Base-by-base conservation (phyloP, 1,140 invertebrate species). In the Diabrotica virgifera region DNA sequence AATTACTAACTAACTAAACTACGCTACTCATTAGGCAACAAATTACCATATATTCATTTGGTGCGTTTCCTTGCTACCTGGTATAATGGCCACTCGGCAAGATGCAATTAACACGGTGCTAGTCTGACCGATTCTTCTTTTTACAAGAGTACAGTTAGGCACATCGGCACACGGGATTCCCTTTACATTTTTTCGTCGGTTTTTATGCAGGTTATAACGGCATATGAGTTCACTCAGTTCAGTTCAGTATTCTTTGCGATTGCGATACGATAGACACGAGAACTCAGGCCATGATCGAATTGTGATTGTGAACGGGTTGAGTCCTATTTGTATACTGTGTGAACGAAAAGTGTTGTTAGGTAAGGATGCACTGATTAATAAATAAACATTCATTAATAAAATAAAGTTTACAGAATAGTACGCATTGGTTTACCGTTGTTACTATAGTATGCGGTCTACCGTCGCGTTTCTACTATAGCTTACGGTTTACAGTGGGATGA, bases 201-300 rank as follows among this genome's bases (percentile, higher is more conserved):
- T 46, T 46, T 46, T 46, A 46, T 46, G 40, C 40, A n/a, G 40
- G 40, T n/a, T n/a, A 46, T 46, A 46, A 46, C 40, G 40, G 40
- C 8, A 46, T 46, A 46, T 46, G n/a, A 2, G 24, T 24, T 24
- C 50, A 51, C 50, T 12, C 50, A 11, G 50, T 51, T n/a, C 11
- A n/a, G 36, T 60, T 13, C 50, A 11, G 9, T 14, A 56, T 12
- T 37, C 46, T 59, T 55, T 65, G 64, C 10, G 35, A 12, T 55
- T 65, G 64, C 10, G 35, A 12, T 6, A n/a, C 24, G 14, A 46
- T 52, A 5, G 24, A 13, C 6, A 5, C 36, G 6, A 50, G n/a
- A 46, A 55, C 50, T 3, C 52, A 3, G 36, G 24, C 5, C 5
- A 64, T 51, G 37, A 52, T 38, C 14, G 8, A 63, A 50, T n/a